Evolutionary conservation across 1,140 invertebrate species (phyloP).

Genomic region (Neuroterus valhalla): DNA sequence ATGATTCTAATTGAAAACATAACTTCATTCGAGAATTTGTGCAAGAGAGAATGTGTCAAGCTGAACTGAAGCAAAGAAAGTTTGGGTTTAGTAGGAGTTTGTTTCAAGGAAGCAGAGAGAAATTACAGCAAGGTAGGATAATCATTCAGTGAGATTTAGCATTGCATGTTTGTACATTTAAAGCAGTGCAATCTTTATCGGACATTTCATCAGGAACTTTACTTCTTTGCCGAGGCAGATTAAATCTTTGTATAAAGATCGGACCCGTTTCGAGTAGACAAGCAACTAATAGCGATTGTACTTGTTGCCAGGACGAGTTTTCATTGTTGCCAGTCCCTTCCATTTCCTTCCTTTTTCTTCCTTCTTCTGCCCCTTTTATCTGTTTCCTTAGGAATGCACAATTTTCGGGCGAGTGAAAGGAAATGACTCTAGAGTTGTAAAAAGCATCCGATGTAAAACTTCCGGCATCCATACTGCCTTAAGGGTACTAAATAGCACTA

Average conservation of each 20-base stretch:
- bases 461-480: conserved; percentile 3
- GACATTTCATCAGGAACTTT: conserved; percentile 19
- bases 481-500: conserved; percentile 14
- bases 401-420: background rate
- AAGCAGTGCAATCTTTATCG: conserved; percentile 6
- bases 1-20: conserved; percentile 17
- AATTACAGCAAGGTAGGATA: background rate
- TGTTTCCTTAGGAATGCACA: background rate
- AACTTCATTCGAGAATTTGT: conserved; percentile 15
- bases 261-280: background rate
- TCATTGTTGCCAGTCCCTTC: conserved; percentile 21
- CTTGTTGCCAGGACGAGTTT: conserved; percentile 26
- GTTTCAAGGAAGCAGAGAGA: background rate
- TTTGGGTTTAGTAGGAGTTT: background rate
- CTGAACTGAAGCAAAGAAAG: background rate
- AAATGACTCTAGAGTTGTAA: conserved; percentile 7
- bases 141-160: conserved; percentile 20
- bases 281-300: conserved; percentile 12
- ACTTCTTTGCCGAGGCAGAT: background rate
- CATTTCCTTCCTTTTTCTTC: background rate
- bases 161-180: conserved; percentile 19
- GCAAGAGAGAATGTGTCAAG: conserved; percentile 1
- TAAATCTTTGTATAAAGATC: conserved; percentile 26
- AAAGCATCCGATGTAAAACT: conserved; percentile 12
- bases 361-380: background rate